Conservation (phyloP, 2,888 invertebrate genomes). For the Pyrrhia umbra region DNA sequence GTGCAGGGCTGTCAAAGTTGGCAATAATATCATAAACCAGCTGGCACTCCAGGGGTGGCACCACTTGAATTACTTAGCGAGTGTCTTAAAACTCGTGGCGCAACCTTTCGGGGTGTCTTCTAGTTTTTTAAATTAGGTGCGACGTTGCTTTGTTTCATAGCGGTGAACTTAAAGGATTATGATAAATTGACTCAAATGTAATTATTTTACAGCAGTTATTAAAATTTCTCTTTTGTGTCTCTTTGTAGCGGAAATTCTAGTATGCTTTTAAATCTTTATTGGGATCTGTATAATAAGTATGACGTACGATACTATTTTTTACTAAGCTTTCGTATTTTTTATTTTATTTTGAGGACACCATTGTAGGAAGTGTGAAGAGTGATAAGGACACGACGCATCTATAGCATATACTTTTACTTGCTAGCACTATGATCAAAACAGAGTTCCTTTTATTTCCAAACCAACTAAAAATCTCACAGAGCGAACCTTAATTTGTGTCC, state of each 20-base stretch:
- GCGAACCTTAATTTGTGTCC: slow-evolving; percentile 16
- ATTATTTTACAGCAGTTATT: no score
- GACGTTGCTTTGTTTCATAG: slow-evolving; percentile 7
- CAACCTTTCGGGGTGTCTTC: background rate
- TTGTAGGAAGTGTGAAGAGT: no score
- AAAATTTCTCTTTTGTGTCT: background rate
- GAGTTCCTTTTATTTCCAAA: slow-evolving; percentile 12
- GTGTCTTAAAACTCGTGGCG: slow-evolving; percentile 12
- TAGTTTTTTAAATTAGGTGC: slow-evolving; percentile 3
- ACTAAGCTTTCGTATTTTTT: no score
- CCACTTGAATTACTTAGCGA: slow-evolving; percentile 61
- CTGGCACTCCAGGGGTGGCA: slow-evolving; percentile 48
- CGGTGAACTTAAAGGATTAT: background rate
- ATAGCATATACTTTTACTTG: background rate
- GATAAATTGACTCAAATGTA: background rate
- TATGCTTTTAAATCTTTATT: no score
- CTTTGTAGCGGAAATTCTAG: no score
- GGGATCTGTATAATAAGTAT: no score
- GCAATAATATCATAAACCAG: slow-evolving; percentile 61
- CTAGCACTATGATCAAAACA: background rate
- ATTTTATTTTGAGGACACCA: no score
- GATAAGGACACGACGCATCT: background rate
- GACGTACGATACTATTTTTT: no score
- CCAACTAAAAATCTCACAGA: background rate
- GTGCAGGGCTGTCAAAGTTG: slow-evolving; percentile 44